phyloP scores from a whole-genome alignment of 2,797 vertebrate genomes.

The Coracias cyanogaster region DNA sequence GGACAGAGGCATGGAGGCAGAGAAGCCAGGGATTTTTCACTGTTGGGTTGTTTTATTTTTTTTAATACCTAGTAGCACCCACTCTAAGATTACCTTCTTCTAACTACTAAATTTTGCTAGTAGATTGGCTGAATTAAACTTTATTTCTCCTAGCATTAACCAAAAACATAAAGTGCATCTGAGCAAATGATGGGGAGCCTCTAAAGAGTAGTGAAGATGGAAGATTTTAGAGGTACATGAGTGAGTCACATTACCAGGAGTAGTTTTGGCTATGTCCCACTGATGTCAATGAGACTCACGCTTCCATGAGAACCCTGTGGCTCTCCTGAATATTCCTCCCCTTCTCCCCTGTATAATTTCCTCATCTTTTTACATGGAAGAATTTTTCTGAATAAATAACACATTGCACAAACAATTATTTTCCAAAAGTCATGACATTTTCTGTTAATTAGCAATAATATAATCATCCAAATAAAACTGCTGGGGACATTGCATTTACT shows the following conservation, averaged over 20 bases:
- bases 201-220: not conserved
- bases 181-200: not conserved
- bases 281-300: not conserved
- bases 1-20: not conserved
- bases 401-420: conserved; percentile 11
- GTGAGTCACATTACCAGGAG: conserved; percentile 13
- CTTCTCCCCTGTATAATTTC: not conserved
- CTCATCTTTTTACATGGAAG: not conserved
- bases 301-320: not conserved
- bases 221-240: not conserved
- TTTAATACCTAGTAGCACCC: not conserved
- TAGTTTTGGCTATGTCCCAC: not conserved
- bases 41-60: not conserved
- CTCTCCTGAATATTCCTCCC: not conserved
- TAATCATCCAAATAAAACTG: conserved; percentile 53
- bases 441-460: conserved; percentile 61
- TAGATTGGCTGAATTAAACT: not conserved
- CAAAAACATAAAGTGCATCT: not conserved
- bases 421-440: conserved; percentile 64
- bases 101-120: not conserved
- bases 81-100: not conserved
- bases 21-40: not conserved
- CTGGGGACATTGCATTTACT: conserved; percentile 35
- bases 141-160: conserved; percentile 13
- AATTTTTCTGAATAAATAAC: not conserved